Evolutionary conservation across 2,113 vertebrate genomes (phyloP), one percentile per base, ranked within the genome.

Genomic region (Melanerpes formicivorus): DNA sequence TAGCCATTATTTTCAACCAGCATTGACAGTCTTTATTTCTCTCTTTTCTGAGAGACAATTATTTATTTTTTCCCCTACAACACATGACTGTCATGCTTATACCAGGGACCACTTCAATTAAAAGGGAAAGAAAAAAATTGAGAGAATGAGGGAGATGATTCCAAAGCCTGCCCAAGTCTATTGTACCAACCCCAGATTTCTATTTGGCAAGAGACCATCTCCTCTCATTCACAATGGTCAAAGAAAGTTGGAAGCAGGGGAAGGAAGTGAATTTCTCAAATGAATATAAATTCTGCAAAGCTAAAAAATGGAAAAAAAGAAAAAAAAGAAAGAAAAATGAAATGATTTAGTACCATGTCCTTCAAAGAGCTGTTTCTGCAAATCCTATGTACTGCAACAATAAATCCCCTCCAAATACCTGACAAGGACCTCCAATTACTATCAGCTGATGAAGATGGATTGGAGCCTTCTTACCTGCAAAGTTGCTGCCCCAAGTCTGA

Each of bases 281-380:
- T 69, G 82, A 94, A 76, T 83, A 92, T 81, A 96, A 89, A 95
- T 95, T 94, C 84, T 85, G 84, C 85, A 86, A 85, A 90, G 80
- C 91, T 93, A 71, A 64, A 94, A 90, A n/a, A n/a, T n/a, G 37
- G 37, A 10, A 37, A 37, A 55, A 11, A 40, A 40, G 66, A 91
- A 17, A 52, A 37, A 27, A 65, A 80, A 70, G 18, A 59, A 55
- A 63, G 22, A 65, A 69, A 87, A 80, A 50, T 42, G 48, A 59
- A 69, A 77, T 96, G 84, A 96, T 97, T 96, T 92, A 94, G 92
- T 84, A 80, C 82, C 76, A 82, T 46, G 73, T 94, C 93, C 95
- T 98, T 97, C 96, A 97, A 96, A 97, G 95, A 97, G 88, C 88
- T 84, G 48, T 88, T 96, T 95, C 97, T 96, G 97, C 96, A 98